Evolutionary conservation across 2,888 invertebrate species (phyloP).

Genomic region (Acleris holmiana): DNA sequence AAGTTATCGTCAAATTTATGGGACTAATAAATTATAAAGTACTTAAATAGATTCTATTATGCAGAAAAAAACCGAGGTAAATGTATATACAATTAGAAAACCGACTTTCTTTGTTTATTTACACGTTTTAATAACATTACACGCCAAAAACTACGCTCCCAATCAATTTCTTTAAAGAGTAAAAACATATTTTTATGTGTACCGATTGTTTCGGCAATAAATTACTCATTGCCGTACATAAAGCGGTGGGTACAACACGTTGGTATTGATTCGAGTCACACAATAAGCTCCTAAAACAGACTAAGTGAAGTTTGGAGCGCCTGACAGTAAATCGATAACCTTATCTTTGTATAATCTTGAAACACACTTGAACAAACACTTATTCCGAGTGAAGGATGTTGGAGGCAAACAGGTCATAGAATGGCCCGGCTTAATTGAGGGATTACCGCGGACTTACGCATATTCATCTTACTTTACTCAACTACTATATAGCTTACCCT

Average conservation of each 20-base stretch:
- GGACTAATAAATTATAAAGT: conserved; percentile 14
- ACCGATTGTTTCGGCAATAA: neutral
- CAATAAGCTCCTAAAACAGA: conserved; percentile 28
- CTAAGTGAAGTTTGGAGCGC: conserved; percentile 28
- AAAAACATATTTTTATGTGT: neutral
- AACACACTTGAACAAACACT: conserved; percentile 34
- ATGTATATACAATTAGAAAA: too few species aligned
- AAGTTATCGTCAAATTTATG: conserved; percentile 28
- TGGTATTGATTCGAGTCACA: conserved; percentile 12
- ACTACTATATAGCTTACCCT: conserved; percentile 17
- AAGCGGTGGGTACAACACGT: too few species aligned
- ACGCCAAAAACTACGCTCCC: too few species aligned
- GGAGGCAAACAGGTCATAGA: conserved; percentile 32
- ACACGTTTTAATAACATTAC: neutral
- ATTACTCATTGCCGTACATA: neutral
- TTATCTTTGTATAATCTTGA: conserved; percentile 24
- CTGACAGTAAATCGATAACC: conserved; percentile 31
- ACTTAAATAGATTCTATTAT: conserved; percentile 23
- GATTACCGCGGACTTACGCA: conserved; percentile 31
- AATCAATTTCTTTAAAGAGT: neutral
- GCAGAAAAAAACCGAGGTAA: neutral
- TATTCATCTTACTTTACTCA: conserved; percentile 21
- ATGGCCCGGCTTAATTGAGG: conserved; percentile 24
- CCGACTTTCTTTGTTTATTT: neutral
- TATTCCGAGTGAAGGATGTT: conserved; percentile 31